Evolutionary conservation across 2,797 vertebrate genomes (phyloP), one percentile per base, ranked within the genome.

Genomic region (Molossus alvarezi): DNA sequence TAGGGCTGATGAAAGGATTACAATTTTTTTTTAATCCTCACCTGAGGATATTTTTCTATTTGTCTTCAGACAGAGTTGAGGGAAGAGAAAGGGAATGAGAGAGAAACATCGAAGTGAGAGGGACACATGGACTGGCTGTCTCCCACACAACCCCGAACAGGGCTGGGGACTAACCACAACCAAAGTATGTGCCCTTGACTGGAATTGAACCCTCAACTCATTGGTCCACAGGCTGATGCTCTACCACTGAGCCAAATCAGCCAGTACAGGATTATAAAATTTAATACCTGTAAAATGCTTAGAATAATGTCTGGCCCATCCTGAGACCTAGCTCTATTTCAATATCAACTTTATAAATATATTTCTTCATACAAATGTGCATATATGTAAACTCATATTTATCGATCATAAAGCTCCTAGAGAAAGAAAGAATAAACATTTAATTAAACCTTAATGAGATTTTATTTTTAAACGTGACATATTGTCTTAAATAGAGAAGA

Each of bases 401-500:
- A 67, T 5, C 88, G 80, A 58, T 55, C 25, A 80, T 14, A n/a
- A 88, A 55, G 6, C 60, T 72, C 23, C 48, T 65, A 81, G 23
- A 20, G 41, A n/a, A 76, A 53, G 27, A 81, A 79, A 86, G 37
- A 94, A 20, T 13, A 65, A 85, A 29, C 27, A 23, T 84, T 82
- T 57, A 80, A 58, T n/a, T 85, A 90, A 81, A 45, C 5, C 18
- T 5, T 48, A 80, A 85, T 37, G 48, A 58, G 25, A 45, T 27
- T 90, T 92, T n/a, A 23, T 86, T 93, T 83, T 27, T 27, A 95
- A 92, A 84, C 33, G n/a, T 55, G 10, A 90, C 58, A 55, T 83
- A 51, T 41, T 92, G 9, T 80, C 27, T 72, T 64, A 71, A 82
- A 64, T 75, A 33, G 12, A 48, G 20, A 72, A 37, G 17, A 81